These are phyloP conservation scores for Sebastes variabilis DNA, from an alignment of 2,797 vertebrate species.

Conservation along the genomic window DNA sequence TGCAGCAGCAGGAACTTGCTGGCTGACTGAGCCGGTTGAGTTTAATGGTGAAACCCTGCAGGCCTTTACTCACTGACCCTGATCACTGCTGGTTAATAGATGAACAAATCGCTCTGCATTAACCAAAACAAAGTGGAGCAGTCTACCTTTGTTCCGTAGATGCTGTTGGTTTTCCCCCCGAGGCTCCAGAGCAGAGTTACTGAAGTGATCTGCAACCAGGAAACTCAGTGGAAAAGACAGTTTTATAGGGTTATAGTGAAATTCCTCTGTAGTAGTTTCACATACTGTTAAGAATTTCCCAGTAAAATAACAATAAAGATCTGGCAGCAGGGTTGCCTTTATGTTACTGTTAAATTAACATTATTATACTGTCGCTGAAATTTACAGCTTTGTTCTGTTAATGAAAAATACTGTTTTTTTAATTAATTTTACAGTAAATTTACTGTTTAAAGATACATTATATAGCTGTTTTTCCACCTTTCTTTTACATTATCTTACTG, in stretches of 20 bases:
- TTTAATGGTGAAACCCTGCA: constrained; percentile 60
- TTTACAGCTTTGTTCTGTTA: too few species aligned
- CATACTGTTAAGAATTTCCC: too few species aligned
- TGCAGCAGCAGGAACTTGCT: constrained; percentile 33
- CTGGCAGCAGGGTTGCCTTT: too few species aligned
- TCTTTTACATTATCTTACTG: too few species aligned
- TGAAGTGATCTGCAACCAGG: neutral
- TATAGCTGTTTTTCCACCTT: too few species aligned
- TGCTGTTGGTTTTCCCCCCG: neutral
- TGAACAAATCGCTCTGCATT: constrained; percentile 52
- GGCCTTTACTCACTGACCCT: constrained; percentile 68
- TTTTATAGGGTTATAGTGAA: neutral
- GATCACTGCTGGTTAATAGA: constrained; percentile 75
- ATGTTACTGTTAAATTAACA: too few species aligned
- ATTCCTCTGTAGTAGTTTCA: neutral
- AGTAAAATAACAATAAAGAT: too few species aligned
- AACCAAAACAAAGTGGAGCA: constrained; percentile 42
- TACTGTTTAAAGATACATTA: too few species aligned
- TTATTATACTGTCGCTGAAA: too few species aligned
- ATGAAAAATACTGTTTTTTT: too few species aligned
- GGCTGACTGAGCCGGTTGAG: constrained; percentile 15
- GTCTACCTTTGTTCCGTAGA: constrained; percentile 32
- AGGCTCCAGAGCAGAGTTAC: constrained; percentile 16
- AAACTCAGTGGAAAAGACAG: neutral
- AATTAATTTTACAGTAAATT: too few species aligned